A percentile compares a stretch with the other conserved stretches of the same genome.
These are phyloP conservation scores for Hydropotes inermis DNA, from an alignment of 2,113 vertebrate genomes.

Conservation along the genomic window DNA sequence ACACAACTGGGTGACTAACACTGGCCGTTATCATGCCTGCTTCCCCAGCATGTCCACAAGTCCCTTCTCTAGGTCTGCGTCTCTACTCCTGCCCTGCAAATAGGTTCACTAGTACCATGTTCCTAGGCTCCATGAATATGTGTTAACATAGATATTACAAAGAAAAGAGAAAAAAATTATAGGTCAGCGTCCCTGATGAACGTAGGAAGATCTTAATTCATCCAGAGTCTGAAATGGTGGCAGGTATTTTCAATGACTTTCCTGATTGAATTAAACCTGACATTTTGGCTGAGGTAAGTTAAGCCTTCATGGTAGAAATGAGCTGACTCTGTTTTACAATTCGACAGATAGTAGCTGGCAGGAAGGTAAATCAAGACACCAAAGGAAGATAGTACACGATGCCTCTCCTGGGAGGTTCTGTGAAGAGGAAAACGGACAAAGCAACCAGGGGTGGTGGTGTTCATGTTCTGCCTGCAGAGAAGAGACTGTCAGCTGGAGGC, in stretches of 20 bases:
- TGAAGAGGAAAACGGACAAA: background rate
- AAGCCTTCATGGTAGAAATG: background rate
- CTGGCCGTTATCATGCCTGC: background rate
- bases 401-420: background rate
- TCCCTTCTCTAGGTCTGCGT: background rate
- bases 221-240: background rate
- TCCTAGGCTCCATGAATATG: background rate
- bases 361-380: background rate
- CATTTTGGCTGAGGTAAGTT: background rate
- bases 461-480: background rate
- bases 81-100: background rate
- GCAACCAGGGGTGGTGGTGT: background rate
- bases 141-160: background rate
- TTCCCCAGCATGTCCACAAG: background rate
- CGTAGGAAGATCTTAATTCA: background rate
- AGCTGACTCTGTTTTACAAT: background rate
- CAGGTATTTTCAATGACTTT: background rate
- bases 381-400: background rate
- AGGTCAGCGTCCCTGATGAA: background rate
- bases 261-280: background rate
- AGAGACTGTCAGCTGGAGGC: background rate
- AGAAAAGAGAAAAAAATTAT: background rate
- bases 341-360: background rate
- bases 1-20: background rate
- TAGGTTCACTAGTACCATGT: background rate